phyloP scores from a whole-genome alignment of 2,113 vertebrate species.

The Ceyx margarethae region DNA sequence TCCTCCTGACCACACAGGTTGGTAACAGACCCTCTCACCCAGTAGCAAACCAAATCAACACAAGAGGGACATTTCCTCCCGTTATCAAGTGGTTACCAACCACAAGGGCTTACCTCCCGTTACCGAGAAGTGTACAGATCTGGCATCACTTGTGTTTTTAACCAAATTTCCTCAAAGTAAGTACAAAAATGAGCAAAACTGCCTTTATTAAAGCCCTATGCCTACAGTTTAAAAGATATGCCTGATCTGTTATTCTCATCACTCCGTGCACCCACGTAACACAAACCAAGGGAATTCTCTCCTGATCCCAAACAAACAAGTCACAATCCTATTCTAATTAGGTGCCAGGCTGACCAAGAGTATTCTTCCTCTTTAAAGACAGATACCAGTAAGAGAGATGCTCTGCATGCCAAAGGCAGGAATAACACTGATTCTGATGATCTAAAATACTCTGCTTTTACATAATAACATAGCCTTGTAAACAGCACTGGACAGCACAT shows the following conservation, averaged over 20 bases:
- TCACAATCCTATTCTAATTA: background rate
- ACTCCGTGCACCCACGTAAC: fast-evolving
- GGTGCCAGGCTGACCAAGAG: background rate
- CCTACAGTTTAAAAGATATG: fast-evolving
- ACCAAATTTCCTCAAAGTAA: background rate
- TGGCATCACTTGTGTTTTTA: background rate
- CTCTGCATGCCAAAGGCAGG: background rate
- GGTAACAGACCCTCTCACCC: background rate
- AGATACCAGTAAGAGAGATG: background rate
- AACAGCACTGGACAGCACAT: fast-evolving
- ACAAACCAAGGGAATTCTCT: background rate
- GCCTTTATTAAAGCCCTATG: background rate
- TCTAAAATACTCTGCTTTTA: background rate
- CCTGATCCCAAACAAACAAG: background rate
- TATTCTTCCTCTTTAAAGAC: background rate
- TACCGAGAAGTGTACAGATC: background rate
- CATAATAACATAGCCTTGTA: background rate
- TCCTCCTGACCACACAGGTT: fast-evolving
- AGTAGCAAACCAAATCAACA: background rate
- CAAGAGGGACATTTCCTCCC: background rate
- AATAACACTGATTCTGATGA: background rate
- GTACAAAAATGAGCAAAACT: background rate
- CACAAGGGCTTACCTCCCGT: background rate
- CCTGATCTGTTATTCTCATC: background rate
- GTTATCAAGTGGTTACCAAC: too few species aligned